Percentiles rank a stretch among this genome's conserved stretches.
phyloP scores from a whole-genome alignment of 2,113 vertebrate genomes.

The Cottus gobio region DNA sequence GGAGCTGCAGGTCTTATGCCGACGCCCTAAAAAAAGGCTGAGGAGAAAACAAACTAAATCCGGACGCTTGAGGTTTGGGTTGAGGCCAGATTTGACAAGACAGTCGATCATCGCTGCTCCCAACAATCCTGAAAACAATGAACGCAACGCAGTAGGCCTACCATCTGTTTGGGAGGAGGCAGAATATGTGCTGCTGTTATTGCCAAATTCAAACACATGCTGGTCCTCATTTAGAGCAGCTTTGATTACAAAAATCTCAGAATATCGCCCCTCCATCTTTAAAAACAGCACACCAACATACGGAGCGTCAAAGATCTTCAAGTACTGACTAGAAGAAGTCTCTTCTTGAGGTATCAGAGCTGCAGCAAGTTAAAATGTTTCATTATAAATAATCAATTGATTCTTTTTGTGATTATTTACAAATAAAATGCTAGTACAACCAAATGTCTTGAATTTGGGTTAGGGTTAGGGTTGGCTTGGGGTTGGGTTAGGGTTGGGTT shows the following conservation, averaged over 20 bases:
- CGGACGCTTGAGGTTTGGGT: constrained; percentile 59
- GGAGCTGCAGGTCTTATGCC: constrained; percentile 21
- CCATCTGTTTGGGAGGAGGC: constrained; percentile 65
- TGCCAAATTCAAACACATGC: constrained; percentile 14
- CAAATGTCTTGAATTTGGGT: not conserved
- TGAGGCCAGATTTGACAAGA: constrained; percentile 60
- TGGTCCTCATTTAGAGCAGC: constrained; percentile 30
- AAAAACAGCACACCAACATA: too few relatives aligned
- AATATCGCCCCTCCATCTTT: constrained; percentile 20
- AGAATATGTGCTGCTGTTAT: constrained; percentile 25
- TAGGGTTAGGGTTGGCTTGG: too few relatives aligned
- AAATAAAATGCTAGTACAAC: not conserved
- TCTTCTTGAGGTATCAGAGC: not conserved
- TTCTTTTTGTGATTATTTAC: not conserved
- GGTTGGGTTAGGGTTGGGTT: too few relatives aligned
- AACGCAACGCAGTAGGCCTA: constrained; percentile 36
- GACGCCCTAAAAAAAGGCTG: constrained; percentile 24
- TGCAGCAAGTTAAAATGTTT: not conserved
- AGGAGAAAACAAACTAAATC: constrained; percentile 53
- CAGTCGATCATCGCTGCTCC: constrained; percentile 55
- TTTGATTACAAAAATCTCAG: constrained; percentile 12
- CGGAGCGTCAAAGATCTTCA: not conserved
- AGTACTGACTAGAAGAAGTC: not conserved
- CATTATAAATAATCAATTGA: not conserved
- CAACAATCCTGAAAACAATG: constrained; percentile 52